Base-by-base conservation (phyloP, 2,113 vertebrate species). In the Meriones unguiculatus region DNA sequence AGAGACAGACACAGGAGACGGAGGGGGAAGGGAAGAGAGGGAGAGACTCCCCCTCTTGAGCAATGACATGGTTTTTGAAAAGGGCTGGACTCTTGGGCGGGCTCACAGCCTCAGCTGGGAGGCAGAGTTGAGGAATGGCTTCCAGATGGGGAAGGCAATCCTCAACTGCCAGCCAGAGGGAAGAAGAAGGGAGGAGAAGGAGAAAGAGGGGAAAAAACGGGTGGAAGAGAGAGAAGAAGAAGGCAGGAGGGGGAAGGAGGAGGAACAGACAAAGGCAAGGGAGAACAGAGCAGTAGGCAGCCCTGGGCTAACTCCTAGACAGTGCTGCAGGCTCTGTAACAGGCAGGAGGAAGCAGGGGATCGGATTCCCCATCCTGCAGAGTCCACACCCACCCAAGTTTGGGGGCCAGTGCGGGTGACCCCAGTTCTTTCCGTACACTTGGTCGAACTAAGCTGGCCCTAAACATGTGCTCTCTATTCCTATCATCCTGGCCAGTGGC, bases 131-230 rank as follows among this genome's bases (percentile, higher is more conserved):
- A 52, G 82, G n/a, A 76, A 95, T 96, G 90, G 67, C 28, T 97
- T 97, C 97, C 96, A 97, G 95, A 95, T 95, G 87, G 78, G 54
- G 50, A 72, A 52, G 46, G 12, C 5, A 25, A 93, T 94, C 81
- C n/a, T 35, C 22, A 3, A 80, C 89, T 93, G 92, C 46, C 65
- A 65, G 59, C 46, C 5, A 30, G 24, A 7, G 38, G 32, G 6
- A 5, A 59, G 28, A 30, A 12, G 2, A 15, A 69, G 17, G 6
- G 64, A 5, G 0, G 38, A 13, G 13, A 0, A 6, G 0, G 12
- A 20, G 0, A 17, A 10, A 1, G 2, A 22, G 32, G 52, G 2
- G 6, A 76, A 76, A 2, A 18, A 8, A 13, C 2, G 10, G n/a
- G 14, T 38, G 32, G 10, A 22, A 46, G 54, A 18, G 3, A 5